A percentile compares a stretch with the other conserved stretches of the same genome.
Conservation (phyloP, 1,140 invertebrate genomes). For the Caenorhabditis inopinata region DNA sequence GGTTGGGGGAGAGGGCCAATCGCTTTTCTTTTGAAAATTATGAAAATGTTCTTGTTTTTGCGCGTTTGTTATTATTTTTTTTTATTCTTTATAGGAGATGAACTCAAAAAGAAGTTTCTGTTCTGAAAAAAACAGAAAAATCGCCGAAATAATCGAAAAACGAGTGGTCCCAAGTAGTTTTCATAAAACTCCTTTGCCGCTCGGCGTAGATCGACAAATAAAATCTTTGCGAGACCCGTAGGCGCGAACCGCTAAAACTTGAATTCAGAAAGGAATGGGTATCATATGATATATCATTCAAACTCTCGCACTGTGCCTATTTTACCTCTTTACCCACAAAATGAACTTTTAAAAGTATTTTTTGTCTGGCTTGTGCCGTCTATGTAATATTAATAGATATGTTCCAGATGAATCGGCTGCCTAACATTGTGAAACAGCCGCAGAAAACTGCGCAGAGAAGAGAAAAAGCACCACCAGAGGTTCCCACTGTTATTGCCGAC, state of each 20-base stretch:
- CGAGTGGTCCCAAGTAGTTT: no score
- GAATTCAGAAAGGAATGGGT: no score
- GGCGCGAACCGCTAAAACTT: background rate
- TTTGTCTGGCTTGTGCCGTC: background rate
- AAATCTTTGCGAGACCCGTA: background rate
- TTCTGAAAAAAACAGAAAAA: no score
- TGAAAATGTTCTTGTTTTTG: no score
- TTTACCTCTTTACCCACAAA: background rate
- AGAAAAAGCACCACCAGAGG: slow-evolving; percentile 36
- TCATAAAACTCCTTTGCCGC: no score
- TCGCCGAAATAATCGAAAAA: no score
- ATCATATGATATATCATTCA: no score
- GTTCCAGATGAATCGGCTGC: background rate
- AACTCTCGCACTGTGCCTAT: background rate
- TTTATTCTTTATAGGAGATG: no score
- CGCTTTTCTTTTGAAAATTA: no score
- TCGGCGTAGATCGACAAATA: background rate
- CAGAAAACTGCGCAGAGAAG: background rate
- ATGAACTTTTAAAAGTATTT: background rate
- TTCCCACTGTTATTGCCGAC: slow-evolving; percentile 45
- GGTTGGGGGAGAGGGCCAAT: no score
- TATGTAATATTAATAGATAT: background rate
- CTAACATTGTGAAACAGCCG: background rate
- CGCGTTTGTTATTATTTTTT: no score
- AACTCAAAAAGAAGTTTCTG: no score